Percentiles rank a stretch among this genome's conserved stretches.
Conservation (phyloP, 2,113 vertebrate genomes). For the Sapayoa aenigma region DNA sequence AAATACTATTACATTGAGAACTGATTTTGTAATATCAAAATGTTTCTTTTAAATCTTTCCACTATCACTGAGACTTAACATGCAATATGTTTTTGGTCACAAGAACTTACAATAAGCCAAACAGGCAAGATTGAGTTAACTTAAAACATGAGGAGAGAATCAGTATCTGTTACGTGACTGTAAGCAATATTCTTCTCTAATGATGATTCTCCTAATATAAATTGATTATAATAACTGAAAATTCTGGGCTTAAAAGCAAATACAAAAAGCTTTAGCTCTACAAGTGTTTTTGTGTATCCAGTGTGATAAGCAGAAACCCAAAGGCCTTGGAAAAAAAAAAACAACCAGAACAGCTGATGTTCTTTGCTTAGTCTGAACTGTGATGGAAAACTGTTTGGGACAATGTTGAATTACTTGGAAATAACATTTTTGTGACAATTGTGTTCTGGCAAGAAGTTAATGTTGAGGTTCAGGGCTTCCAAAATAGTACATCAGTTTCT, state of each 20-base stretch:
- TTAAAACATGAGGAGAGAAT: neutral
- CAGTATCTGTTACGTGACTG: neutral
- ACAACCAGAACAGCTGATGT: neutral
- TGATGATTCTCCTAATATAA: neutral
- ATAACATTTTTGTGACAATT: neutral
- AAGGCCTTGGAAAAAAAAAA: neutral
- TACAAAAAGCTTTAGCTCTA: neutral
- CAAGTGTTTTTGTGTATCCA: neutral
- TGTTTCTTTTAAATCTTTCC: neutral
- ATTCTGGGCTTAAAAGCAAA: neutral
- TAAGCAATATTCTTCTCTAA: neutral
- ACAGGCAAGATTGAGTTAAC: neutral
- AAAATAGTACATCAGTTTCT: neutral
- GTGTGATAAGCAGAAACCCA: neutral
- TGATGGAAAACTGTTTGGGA: neutral
- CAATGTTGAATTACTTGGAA: neutral
- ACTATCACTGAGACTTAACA: neutral
- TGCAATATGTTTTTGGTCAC: rapidly evolving
- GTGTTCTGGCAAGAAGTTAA: neutral
- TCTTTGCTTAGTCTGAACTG: neutral
- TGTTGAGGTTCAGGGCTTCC: neutral
- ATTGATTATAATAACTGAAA: neutral
- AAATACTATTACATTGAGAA: neutral
- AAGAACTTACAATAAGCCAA: neutral
- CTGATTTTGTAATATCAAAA: neutral